Conservation (phyloP, 2,888 invertebrate genomes). For the Nomada lathburiana region DNA sequence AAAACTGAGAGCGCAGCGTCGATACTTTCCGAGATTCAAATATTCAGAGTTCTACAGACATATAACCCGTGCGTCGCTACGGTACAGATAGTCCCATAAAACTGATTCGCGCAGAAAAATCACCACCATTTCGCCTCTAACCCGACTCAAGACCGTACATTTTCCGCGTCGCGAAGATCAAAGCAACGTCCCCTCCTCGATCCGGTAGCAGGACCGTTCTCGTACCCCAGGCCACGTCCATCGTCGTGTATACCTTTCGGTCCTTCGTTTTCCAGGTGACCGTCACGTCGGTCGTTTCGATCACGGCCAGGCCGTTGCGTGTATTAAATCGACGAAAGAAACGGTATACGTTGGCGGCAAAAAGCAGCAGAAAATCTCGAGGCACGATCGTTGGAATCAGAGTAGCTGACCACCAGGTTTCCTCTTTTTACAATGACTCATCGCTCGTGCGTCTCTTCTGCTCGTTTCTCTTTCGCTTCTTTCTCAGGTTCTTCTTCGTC, state of each 20-base stretch:
- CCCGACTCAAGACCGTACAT: not conserved
- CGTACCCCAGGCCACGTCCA: constrained; percentile 34
- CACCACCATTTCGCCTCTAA: not conserved
- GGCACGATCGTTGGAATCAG: constrained; percentile 56
- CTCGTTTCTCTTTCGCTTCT: constrained; percentile 40
- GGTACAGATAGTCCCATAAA: constrained; percentile 16
- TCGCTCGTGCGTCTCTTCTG: constrained; percentile 52
- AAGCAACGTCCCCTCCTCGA: constrained; percentile 37
- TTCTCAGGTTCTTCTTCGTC: constrained; percentile 46
- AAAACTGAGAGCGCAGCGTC: too few species aligned
- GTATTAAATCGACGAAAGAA: constrained; percentile 47
- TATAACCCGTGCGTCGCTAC: constrained; percentile 19
- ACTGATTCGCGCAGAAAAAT: constrained; percentile 20
- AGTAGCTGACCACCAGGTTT: constrained; percentile 56
- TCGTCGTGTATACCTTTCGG: constrained; percentile 9
- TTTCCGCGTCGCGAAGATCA: constrained; percentile 19
- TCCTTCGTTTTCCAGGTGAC: constrained; percentile 42
- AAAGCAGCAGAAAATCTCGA: constrained; percentile 51
- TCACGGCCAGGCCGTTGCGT: not conserved
- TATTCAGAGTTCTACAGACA: too few species aligned
- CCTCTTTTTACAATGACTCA: constrained; percentile 65
- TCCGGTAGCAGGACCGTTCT: constrained; percentile 26
- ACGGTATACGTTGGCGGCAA: constrained; percentile 38
- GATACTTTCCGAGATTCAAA: too few species aligned
- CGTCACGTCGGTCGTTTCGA: constrained; percentile 28